Evolutionary conservation across 2,888 invertebrate species (phyloP).

Genomic region (Hyposoter didymator): DNA sequence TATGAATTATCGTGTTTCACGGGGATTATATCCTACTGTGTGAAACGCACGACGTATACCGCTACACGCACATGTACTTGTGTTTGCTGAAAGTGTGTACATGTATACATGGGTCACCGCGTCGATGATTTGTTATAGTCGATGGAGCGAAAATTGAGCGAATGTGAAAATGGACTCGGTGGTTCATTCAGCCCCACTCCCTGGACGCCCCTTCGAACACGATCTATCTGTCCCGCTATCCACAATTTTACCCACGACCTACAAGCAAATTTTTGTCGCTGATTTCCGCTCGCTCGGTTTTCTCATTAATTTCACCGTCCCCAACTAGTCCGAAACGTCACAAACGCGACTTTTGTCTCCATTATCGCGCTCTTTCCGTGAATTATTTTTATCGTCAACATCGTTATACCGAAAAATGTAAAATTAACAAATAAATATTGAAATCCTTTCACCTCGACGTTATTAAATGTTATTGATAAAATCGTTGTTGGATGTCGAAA

Average conservation of each 20-base stretch:
- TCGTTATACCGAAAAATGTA: not conserved
- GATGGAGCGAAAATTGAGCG: conserved; percentile 57
- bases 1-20: conserved; percentile 17
- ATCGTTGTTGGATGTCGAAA: not conserved
- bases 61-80: not conserved
- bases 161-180: conserved; percentile 45
- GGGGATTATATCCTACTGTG: not conserved
- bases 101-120: not conserved
- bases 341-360: not conserved
- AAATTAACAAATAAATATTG: not conserved
- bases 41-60: not conserved
- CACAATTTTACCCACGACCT: conserved; percentile 12
- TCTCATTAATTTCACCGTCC: conserved; percentile 52
- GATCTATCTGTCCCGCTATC: not conserved
- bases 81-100: not conserved
- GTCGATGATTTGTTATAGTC: conserved; percentile 53
- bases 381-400: not conserved
- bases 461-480: not conserved
- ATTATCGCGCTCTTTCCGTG: not conserved
- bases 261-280: conserved; percentile 51
- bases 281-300: conserved; percentile 36
- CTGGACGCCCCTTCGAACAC: not conserved
- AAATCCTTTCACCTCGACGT: not conserved
- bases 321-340: conserved; percentile 10
- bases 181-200: conserved; percentile 7